Percentiles rank a stretch among this genome's conserved stretches.
phyloP scores from a whole-genome alignment of 2,888 invertebrate species.

The Nomada flava region DNA sequence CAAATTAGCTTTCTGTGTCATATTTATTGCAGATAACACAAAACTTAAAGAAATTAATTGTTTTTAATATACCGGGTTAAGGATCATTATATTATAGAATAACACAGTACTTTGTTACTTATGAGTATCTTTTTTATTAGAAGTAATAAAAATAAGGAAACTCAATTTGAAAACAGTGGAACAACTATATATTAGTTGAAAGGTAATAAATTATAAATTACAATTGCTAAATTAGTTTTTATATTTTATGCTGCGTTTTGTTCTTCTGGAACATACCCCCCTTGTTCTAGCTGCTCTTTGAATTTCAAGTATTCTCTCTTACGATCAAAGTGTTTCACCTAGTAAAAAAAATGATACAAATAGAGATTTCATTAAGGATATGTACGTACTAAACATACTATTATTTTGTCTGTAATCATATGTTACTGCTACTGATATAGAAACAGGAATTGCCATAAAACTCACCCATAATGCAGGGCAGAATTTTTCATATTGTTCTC shows the following conservation, averaged over 20 bases:
- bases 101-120: slow-evolving; percentile 65
- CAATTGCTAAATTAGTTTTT: slow-evolving; percentile 62
- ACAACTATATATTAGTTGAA: slow-evolving; percentile 56
- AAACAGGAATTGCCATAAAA: slow-evolving; percentile 32
- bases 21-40: slow-evolving; percentile 19
- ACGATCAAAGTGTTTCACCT: slow-evolving; percentile 96
- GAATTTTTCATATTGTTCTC: slow-evolving; percentile 90
- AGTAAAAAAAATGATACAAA: slow-evolving; percentile 66
- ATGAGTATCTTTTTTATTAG: slow-evolving; percentile 66
- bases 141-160: slow-evolving; percentile 59
- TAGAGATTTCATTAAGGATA: slow-evolving; percentile 35
- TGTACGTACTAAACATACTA: slow-evolving; percentile 3
- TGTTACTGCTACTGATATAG: not conserved
- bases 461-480: slow-evolving; percentile 94
- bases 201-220: slow-evolving; percentile 56
- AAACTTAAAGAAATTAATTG: slow-evolving; percentile 28
- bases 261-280: slow-evolving; percentile 92
- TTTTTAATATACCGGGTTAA: slow-evolving; percentile 55
- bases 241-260: slow-evolving; percentile 54
- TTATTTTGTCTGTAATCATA: not conserved
- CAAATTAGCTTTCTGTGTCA: slow-evolving; percentile 31
- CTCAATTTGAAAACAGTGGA: slow-evolving; percentile 51
- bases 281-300: slow-evolving; percentile 93
- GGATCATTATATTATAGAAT: slow-evolving; percentile 55
- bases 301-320: slow-evolving; percentile 94